Evolutionary conservation across 2,797 vertebrate species (phyloP).

Genomic region (Falco concolor): DNA sequence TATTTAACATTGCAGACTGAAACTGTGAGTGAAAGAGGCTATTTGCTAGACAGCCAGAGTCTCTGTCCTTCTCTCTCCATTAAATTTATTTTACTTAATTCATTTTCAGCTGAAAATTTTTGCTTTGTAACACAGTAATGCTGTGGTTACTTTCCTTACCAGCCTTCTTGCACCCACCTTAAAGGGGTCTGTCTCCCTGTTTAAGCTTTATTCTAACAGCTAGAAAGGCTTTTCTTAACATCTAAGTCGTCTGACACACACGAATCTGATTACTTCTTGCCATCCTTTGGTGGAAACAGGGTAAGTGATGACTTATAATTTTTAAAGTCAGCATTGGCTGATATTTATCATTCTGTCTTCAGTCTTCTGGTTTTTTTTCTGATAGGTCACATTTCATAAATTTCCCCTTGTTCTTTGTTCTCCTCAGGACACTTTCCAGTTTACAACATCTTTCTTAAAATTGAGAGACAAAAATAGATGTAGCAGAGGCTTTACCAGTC

Average conservation of each 20-base stretch:
- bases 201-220: neutral
- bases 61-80: neutral
- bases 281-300: neutral
- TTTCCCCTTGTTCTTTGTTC: constrained; percentile 45
- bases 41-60: neutral
- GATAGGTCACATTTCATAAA: constrained; percentile 40
- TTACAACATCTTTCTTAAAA: constrained; percentile 47
- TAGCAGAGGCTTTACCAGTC: constrained; percentile 22
- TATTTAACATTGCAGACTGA: neutral
- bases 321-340: constrained; percentile 26
- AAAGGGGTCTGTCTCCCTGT: neutral
- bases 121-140: neutral
- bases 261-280: constrained; percentile 36
- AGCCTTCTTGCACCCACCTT: neutral
- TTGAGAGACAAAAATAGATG: constrained; percentile 26
- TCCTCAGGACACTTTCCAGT: constrained; percentile 36
- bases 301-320: constrained; percentile 14
- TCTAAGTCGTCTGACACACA: constrained; percentile 1
- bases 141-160: neutral
- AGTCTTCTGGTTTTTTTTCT: constrained; percentile 18
- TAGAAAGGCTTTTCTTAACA: neutral
- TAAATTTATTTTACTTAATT: neutral
- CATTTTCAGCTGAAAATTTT: neutral
- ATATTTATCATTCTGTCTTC: constrained; percentile 36
- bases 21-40: neutral